Evolutionary conservation across 2,888 invertebrate genomes (phyloP).

Genomic region (Apodemia zela): DNA sequence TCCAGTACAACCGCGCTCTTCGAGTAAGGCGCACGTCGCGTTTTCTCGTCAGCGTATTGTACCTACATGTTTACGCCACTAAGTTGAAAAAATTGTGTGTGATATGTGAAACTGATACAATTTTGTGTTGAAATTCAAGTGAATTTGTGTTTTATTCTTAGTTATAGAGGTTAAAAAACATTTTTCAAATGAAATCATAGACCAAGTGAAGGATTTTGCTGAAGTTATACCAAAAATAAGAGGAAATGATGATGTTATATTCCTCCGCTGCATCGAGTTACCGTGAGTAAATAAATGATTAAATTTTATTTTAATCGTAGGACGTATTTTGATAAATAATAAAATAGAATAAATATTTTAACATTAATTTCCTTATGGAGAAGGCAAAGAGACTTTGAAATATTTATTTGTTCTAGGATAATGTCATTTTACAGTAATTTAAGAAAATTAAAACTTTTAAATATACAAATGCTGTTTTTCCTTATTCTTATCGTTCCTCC

Average conservation of each 20-base stretch:
- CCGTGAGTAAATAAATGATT: neutral
- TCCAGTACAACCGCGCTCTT: constrained; percentile 10
- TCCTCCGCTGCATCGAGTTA: constrained; percentile 9
- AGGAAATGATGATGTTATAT: constrained; percentile 16
- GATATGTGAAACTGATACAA: constrained; percentile 12
- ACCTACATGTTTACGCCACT: neutral
- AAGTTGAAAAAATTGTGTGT: neutral
- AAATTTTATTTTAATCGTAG: too few species aligned
- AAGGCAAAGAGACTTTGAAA: too few species aligned
- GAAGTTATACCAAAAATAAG: constrained; percentile 9
- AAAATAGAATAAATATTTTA: neutral
- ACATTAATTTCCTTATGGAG: too few species aligned
- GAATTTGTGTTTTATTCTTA: constrained; percentile 6
- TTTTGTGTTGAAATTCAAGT: neutral
- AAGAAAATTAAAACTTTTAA: too few species aligned
- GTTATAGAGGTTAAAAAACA: neutral
- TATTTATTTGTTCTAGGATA: too few species aligned
- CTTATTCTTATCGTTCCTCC: too few species aligned
- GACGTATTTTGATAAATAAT: too few species aligned
- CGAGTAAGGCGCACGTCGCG: constrained; percentile 11
- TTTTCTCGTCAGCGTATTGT: neutral
- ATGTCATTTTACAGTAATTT: too few species aligned
- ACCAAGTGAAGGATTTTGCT: constrained; percentile 6
- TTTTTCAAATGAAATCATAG: constrained; percentile 8
- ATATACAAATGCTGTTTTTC: too few species aligned